Base-by-base conservation (phyloP, 2,113 vertebrate genomes). In the Cyanoderma ruficeps region DNA sequence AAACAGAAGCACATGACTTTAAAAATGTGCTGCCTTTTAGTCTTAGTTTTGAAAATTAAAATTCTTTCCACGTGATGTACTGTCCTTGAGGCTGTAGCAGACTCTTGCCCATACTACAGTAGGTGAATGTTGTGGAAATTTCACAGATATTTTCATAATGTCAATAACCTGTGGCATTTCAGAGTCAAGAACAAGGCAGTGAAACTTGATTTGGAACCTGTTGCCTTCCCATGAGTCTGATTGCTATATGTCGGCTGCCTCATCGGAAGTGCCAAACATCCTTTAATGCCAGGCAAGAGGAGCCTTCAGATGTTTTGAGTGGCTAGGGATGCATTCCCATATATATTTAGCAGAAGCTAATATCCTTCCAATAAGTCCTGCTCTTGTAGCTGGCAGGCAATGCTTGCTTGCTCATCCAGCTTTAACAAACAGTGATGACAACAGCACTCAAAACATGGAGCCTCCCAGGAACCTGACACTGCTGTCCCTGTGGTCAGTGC, bases 181-280 rank as follows among this genome's bases (percentile, higher is more conserved):
- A 77, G 59, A 87, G 33, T 63, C 15, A 83, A 86, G 59, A 50
- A 24, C 13, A 56, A 59, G 50, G 50, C 15, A 2, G 2, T 64
- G 65, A 96, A 46, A 69, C 13, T 56, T 65, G n/a, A 42, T 50
- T 71, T 76, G 41, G 31, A 55, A 9, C 24, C 37, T 31, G 7
- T 35, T 1, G 2, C 47, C 55, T 80, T 77, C 78, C 65, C 3
- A 1, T 67, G 30, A 68, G 55, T 72, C 50, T 14, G 6, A 41
- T 44, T 55, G 24, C 15, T 61, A 1, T 18, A 11, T 53, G 59
- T 60, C 0, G 2, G 20, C 74, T 85, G 50, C 70, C 57, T 68
- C 0, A 0, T 70, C 1, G 1, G 82, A 89, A 83, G 42, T 46
- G 15, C 47, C 7, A 4, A 49, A 23, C 2, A 1, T 20, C 46